Base-by-base conservation (phyloP, 2,113 vertebrate genomes). In the Notothenia rossii region DNA sequence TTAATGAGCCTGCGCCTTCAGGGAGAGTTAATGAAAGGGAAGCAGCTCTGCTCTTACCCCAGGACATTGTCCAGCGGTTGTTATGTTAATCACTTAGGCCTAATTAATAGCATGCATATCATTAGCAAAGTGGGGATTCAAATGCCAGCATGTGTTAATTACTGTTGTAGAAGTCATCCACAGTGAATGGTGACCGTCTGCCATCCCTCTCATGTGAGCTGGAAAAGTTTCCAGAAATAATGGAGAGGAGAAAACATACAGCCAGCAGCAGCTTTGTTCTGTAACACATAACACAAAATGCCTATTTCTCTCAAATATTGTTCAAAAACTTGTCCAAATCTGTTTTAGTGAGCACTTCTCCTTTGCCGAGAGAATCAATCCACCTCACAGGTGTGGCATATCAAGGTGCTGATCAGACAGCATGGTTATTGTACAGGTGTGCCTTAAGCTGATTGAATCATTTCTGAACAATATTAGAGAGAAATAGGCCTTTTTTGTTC, bases 31-130 rank as follows among this genome's bases (percentile, higher is more conserved):
- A 77, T 93, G 79, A 87, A 77, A 80, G 79, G 48, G 76, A 83
- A 84, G 60, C 72, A 67, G 89, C 86, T 74, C 48, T 89, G 85
- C 87, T 85, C 84, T 89, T 83, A 91, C 94, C 85, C 71, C 75
- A 81, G 91, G 89, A 95, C 82, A 90, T 77, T 86, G 91, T 91
- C 93, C 92, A 90, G 86, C 80, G 87, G 86, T 88, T 92, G 73
- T 90, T 95, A 94, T 94, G 89, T 93, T 93, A 96, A 96, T 95
- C 29, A 87, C 76, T 86, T 49, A 65, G 84, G 67, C 83, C 85
- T 95, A 94, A 94, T 94, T 95, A 96, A 94, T 92, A 92, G 69
- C 90, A 93, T 88, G 88, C 94, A 92, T 95, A 91, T 89, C 86
- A 95, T 96, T 95, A 95, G 82, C 86, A 90, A 91, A 92, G 79